These are phyloP conservation scores for Liopterus haemorrhoidalis DNA, from an alignment of 2,888 invertebrate species.

Conservation along the genomic window DNA sequence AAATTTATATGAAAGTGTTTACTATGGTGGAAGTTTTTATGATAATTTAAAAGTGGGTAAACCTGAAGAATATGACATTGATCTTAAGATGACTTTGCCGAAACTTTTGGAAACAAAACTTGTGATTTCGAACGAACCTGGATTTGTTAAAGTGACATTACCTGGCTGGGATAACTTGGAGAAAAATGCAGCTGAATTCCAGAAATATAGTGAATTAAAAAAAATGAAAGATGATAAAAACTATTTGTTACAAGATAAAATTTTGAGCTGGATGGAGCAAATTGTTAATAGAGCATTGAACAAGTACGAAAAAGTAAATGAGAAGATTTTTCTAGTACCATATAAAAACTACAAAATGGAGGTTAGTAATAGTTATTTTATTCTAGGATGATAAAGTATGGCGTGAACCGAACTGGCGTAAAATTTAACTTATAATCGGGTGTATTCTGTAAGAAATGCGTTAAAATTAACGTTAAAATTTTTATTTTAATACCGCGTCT, in stretches of 20 bases:
- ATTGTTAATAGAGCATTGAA: conserved; percentile 47
- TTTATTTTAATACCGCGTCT: conserved; percentile 7
- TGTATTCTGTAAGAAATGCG: neutral
- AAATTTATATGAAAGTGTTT: conserved; percentile 37
- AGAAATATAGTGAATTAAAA: conserved; percentile 27
- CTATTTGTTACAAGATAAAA: conserved; percentile 48
- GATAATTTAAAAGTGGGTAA: conserved; percentile 55
- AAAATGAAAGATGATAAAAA: conserved; percentile 43
- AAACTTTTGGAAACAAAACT: conserved; percentile 43
- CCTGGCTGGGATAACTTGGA: conserved; percentile 18
- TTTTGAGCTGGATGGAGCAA: conserved; percentile 52
- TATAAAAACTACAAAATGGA: too few relatives aligned
- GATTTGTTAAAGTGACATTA: conserved; percentile 48
- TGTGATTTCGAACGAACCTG: conserved; percentile 40
- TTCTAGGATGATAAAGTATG: neutral
- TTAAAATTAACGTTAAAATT: neutral
- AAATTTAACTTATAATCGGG: neutral
- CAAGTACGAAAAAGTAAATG: conserved; percentile 33
- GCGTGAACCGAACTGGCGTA: too few relatives aligned
- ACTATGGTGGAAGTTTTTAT: conserved; percentile 56
- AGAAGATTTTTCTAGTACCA: too few relatives aligned
- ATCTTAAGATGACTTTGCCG: conserved; percentile 53
- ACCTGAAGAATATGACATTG: conserved; percentile 58
- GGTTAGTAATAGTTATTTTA: conserved; percentile 6
- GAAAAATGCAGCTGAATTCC: conserved; percentile 20